Conservation (phyloP, 2,113 vertebrate species). For the Hippopotamus amphibius region DNA sequence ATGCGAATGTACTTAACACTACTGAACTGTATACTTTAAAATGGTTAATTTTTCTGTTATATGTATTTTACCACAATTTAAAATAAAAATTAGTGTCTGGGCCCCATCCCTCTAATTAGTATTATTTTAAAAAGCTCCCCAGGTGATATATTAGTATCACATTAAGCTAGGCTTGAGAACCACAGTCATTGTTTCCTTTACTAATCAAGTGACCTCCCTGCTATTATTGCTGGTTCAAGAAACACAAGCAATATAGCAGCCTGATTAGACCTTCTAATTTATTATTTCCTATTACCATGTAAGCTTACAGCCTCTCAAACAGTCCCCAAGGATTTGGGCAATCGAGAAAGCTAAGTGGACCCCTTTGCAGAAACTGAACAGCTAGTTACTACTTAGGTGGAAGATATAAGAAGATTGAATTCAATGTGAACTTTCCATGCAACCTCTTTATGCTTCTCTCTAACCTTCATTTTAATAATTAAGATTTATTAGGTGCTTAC, state of each 20-base stretch:
- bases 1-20: neutral
- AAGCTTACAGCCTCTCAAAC: slow-evolving; percentile 46
- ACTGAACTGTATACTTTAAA: neutral
- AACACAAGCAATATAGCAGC: slow-evolving; percentile 50
- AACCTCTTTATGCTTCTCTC: neutral
- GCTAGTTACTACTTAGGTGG: slow-evolving; percentile 22
- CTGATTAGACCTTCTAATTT: slow-evolving; percentile 50
- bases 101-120: neutral
- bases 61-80: slow-evolving; percentile 13
- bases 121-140: slow-evolving; percentile 22
- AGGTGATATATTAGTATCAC: neutral
- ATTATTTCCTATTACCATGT: slow-evolving; percentile 43
- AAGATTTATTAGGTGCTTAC: slow-evolving; percentile 46
- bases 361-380: slow-evolving; percentile 26
- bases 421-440: neutral
- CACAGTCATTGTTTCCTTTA: neutral
- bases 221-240: slow-evolving; percentile 27
- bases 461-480: neutral
- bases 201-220: slow-evolving; percentile 31
- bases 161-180: slow-evolving; percentile 24
- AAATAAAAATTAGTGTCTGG: neutral
- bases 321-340: slow-evolving; percentile 2
- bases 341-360: slow-evolving; percentile 5
- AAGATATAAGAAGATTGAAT: slow-evolving; percentile 17
- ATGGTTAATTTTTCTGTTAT: slow-evolving; percentile 34